Conservation (phyloP, 2,888 invertebrate species). For the Cephus pulcher region DNA sequence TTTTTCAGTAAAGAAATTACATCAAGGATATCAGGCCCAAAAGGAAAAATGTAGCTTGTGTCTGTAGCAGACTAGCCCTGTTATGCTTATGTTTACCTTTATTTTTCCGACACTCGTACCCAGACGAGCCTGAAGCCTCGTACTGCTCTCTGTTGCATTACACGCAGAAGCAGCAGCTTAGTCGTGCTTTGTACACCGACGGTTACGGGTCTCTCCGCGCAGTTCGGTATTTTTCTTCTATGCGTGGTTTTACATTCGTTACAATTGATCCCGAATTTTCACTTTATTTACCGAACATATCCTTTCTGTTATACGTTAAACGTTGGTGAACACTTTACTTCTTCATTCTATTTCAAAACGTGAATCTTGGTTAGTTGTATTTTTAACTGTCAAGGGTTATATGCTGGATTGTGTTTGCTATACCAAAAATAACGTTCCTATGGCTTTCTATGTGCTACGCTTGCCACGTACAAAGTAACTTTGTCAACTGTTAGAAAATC, state of each 20-base stretch:
- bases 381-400: not conserved
- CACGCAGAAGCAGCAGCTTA: not conserved
- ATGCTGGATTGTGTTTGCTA: not conserved
- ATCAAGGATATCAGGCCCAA: not conserved
- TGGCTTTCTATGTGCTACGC: not conserved
- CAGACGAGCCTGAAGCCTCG: not conserved
- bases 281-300: not conserved
- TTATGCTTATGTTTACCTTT: not conserved
- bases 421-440: not conserved
- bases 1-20: not conserved
- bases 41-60: not conserved
- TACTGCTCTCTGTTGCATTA: not conserved
- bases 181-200: not conserved
- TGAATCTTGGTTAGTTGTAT: not conserved
- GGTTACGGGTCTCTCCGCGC: not conserved
- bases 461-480: not conserved
- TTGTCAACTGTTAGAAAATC: not conserved
- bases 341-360: not conserved
- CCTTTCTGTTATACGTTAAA: not conserved
- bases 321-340: not conserved
- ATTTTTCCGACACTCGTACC: not conserved
- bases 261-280: not conserved
- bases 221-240: no score
- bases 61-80: not conserved
- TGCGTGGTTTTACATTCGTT: not conserved